phyloP scores from a whole-genome alignment of 2,888 invertebrate genomes.

The Dicyrtomina minuta region DNA sequence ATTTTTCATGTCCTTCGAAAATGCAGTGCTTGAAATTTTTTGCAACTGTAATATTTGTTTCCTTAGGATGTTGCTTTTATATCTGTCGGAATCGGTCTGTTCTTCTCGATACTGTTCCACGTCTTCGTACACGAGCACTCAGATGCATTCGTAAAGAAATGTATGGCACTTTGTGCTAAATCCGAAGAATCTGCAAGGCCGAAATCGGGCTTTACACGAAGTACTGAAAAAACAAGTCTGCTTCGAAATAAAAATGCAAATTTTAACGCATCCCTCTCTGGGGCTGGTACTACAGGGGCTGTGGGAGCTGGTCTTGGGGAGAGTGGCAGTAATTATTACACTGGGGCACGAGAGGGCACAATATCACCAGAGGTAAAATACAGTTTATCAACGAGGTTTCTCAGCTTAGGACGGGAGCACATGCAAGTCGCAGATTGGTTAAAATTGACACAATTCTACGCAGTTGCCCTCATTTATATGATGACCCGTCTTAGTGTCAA shows the following conservation, averaged over 20 bases:
- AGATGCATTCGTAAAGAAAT: slow-evolving; percentile 44
- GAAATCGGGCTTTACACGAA: too few species aligned
- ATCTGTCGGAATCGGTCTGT: slow-evolving; percentile 66
- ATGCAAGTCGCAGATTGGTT: slow-evolving; percentile 48
- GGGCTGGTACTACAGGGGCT: too few species aligned
- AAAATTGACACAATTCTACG: slow-evolving; percentile 47
- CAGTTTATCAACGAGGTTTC: slow-evolving; percentile 31
- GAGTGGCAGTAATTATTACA: too few species aligned
- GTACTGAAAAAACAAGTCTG: too few species aligned
- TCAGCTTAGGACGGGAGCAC: slow-evolving; percentile 42
- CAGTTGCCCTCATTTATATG: slow-evolving; percentile 80
- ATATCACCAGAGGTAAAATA: too few species aligned
- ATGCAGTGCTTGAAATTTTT: too few species aligned
- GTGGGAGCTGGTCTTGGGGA: too few species aligned
- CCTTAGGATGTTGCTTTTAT: slow-evolving; percentile 65
- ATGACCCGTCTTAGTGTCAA: slow-evolving; percentile 80
- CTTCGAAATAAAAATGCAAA: too few species aligned
- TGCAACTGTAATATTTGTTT: not conserved
- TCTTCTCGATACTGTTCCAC: slow-evolving; percentile 74
- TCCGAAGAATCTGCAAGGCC: too few species aligned
- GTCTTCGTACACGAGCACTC: slow-evolving; percentile 65
- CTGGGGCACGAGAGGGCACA: too few species aligned
- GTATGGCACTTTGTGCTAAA: slow-evolving; percentile 32
- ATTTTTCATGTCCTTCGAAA: too few species aligned
- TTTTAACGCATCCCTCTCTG: too few species aligned